Evolutionary conservation across 1,140 invertebrate species (phyloP).

Genomic region (Drosophila aff.): DNA sequence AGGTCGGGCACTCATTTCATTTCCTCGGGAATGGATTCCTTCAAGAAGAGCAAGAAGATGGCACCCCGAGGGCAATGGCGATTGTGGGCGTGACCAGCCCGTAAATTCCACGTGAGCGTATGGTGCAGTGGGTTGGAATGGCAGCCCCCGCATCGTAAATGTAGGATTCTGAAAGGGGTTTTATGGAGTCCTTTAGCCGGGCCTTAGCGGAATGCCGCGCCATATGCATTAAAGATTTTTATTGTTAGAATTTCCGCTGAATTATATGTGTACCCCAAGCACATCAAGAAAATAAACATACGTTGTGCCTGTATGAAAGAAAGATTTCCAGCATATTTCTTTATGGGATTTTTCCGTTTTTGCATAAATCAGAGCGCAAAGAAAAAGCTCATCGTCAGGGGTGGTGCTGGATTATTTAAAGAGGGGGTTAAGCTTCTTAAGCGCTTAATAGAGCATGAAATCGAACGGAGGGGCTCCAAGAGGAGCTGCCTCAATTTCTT

Average conservation of each 20-base stretch:
- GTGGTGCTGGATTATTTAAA: conserved; percentile 7
- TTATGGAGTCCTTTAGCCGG: conserved; percentile 54
- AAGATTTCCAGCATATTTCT: conserved; percentile 53
- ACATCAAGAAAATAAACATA: conserved; percentile 8
- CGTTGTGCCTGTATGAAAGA: conserved; percentile 12
- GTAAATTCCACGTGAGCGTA: conserved; percentile 68
- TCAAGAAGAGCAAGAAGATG: conserved; percentile 12
- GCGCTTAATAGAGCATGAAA: conserved; percentile 42
- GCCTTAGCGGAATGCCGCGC: conserved; percentile 45
- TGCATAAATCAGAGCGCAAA: conserved; percentile 59
- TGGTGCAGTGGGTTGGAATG: conserved; percentile 20
- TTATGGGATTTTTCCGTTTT: conserved; percentile 58
- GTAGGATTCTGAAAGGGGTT: conserved; percentile 54
- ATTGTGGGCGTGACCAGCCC: conserved; percentile 60
- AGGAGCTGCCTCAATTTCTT: conserved; percentile 7
- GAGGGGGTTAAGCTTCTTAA: conserved; percentile 23
- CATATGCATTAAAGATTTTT: conserved; percentile 80
- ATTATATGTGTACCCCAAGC: conserved; percentile 15
- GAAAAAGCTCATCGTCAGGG: conserved; percentile 11
- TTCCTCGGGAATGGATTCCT: conserved; percentile 35
- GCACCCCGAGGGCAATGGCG: conserved; percentile 10
- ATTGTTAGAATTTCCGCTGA: conserved; percentile 65
- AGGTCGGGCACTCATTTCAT: conserved; percentile 62
- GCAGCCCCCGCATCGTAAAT: conserved; percentile 40
- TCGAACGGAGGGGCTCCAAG: background rate